Evolutionary conservation across 2,113 vertebrate species (phyloP), one percentile per base, ranked within the genome.

Genomic region (Protomyctophum bolini): DNA sequence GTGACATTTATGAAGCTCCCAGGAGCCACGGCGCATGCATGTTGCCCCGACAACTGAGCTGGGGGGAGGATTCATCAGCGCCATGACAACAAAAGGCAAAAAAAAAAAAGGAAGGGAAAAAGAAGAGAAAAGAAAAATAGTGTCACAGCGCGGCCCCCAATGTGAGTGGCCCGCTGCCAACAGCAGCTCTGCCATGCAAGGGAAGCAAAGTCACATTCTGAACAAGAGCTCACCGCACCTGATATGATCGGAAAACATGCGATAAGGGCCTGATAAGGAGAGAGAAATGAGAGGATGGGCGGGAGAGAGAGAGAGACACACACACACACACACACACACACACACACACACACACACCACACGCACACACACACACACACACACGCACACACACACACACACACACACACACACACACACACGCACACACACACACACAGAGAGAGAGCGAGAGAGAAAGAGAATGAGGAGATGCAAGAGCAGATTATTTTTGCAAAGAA

Each of bases 11-110:
- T 72, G 83, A 87, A 83, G 48, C 84, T 78, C 84, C 68, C 83
- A 75, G 80, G 83, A 90, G 76, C 82, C 79, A 59, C 47, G 46
- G 77, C 72, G 70, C 84, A 86, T 83, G 70, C 84, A 86, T 83
- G 89, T 85, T 89, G 77, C 86, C 81, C 77, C 81, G 87, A 88
- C 84, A 86, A 90, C 87, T 80, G 85, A 83, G 78, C 88, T 84
- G 76, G 83, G 79, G 33, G 33, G 33, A 80, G 79, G 21, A 21
- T 73, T 83, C 79, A 81, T 83, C 79, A 81, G 82, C 63, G 48
- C 73, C 87, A 89, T 83, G 88, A 91, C 88, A 87, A 92, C 90
- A 88, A 87, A 83, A 72, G 49, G 76, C 75, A 80, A 88, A 88
- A 41, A 41, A 41, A 41, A 41, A 41, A 6, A 41, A 41, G 33